Percentiles rank a stretch among this genome's conserved stretches.
phyloP scores from a whole-genome alignment of 1,140 invertebrate species.

The Bombus difficillimus region DNA sequence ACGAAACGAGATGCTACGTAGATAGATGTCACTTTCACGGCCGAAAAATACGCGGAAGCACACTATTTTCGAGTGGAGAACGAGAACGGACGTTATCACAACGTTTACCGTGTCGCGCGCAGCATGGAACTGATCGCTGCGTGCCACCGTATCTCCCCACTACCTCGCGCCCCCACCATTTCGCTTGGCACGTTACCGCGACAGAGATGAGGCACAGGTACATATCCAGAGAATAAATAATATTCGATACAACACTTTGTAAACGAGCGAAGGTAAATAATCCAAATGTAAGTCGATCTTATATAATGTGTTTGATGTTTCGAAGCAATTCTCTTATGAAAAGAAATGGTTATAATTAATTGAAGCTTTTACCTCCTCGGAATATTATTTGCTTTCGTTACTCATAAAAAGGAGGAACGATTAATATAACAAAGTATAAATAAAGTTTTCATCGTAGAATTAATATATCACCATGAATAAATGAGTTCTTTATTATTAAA shows the following conservation, averaged over 20 bases:
- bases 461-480: not conserved
- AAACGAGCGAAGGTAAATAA: not conserved
- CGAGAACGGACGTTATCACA: not conserved
- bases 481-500: not conserved
- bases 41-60: not conserved
- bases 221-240: not conserved
- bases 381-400: not conserved
- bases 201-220: constrained; percentile 5
- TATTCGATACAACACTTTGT: not conserved
- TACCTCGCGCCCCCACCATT: constrained; percentile 50
- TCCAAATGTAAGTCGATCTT: not conserved
- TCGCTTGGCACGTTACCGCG: constrained; percentile 8
- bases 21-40: not conserved
- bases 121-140: constrained; percentile 73
- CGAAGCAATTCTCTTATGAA: not conserved
- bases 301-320: not conserved
- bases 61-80: constrained; percentile 1
- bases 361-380: not conserved
- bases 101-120: constrained; percentile 56
- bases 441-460: not conserved
- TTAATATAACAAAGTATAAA: not conserved
- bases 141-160: constrained; percentile 48
- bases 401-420: not conserved
- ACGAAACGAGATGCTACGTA: not conserved
- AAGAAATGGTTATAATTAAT: not conserved